Evolutionary conservation across 2,797 vertebrate genomes (phyloP), one percentile per base, ranked within the genome.

Genomic region (Poecilia picta): DNA sequence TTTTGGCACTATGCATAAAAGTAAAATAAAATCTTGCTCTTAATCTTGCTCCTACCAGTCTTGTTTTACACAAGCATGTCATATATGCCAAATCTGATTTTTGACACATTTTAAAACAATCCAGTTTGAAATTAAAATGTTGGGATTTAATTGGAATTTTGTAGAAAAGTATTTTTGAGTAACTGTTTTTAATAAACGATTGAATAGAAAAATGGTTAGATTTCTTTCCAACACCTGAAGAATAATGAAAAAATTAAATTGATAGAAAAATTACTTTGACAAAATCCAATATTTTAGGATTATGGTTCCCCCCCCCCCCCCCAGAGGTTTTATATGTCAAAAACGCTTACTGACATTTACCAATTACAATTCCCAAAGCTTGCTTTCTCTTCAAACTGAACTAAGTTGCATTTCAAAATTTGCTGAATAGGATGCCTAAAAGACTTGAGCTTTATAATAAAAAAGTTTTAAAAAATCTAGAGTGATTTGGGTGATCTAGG

Each of bases 401-500:
- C 8, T 20, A 20, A 6, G 15, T 39, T 39, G 8, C 68, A 71
- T 74, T 75, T 31, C 4, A 13, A 16, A 16, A 5, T 33, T 57
- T 57, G 13, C 53, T 39, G 39, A 43, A 62, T 70, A 20, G 39
- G 23, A n/a, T 43, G 39, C 36, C 66, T 43, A 25, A 12, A 71
- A 71, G 39, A 43, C 11, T 18, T 43, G 5, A 28, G 3, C 31
- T 20, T n/a, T 18, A 15, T n/a, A 47, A 72, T 25, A 28, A 8
- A 5, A 59, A n/a, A n/a, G n/a, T n/a, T n/a, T 12, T 16, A 59
- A 31, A 16, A 72, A 74, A 28, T 20, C 2, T 36, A 16, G 15
- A 47, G 75, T 57, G 41, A 33, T 82, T 78, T 81, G 78, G 47
- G 73, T 83, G 53, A 78, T 83, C 20, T 41, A 45, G 75, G 25